phyloP scores from a whole-genome alignment of 2,888 invertebrate species.

The Biston betularia region DNA sequence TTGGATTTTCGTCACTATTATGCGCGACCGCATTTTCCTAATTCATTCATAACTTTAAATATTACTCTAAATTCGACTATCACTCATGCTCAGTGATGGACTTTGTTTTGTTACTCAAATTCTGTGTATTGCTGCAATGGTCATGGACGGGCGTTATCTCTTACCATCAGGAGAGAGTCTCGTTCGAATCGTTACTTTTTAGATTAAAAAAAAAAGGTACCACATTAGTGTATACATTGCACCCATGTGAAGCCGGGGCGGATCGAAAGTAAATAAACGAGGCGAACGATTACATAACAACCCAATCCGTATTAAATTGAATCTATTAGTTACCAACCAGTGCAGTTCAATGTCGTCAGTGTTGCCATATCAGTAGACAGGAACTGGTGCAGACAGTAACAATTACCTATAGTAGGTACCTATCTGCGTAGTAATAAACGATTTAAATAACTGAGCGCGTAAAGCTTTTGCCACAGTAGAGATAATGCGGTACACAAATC shows the following conservation, averaged over 20 bases:
- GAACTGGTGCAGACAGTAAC: constrained; percentile 29
- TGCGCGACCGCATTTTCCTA: constrained; percentile 86
- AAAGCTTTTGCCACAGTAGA: constrained; percentile 34
- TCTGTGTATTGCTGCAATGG: too few species aligned
- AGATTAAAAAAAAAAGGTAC: too few species aligned
- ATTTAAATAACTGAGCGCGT: constrained; percentile 46
- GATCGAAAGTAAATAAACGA: too few species aligned
- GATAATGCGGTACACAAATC: background rate
- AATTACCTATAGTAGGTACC: constrained; percentile 29
- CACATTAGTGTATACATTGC: too few species aligned
- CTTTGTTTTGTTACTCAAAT: too few species aligned
- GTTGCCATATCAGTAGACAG: constrained; percentile 16
- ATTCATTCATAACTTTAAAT: constrained; percentile 83
- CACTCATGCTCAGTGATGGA: constrained; percentile 79
- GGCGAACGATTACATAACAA: too few species aligned
- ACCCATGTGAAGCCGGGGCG: too few species aligned
- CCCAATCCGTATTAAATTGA: too few species aligned
- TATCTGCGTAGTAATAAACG: constrained; percentile 38
- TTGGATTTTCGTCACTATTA: constrained; percentile 86
- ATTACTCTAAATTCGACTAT: constrained; percentile 84
- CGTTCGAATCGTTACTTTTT: too few species aligned
- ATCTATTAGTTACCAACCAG: background rate
- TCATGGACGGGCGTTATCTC: too few species aligned
- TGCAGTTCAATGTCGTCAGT: constrained; percentile 11
- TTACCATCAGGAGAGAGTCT: too few species aligned